A percentile compares a stretch with the other conserved stretches of the same genome.
Evolutionary conservation across 2,888 invertebrate species (phyloP).

Genomic region (Cancer borealis): DNA sequence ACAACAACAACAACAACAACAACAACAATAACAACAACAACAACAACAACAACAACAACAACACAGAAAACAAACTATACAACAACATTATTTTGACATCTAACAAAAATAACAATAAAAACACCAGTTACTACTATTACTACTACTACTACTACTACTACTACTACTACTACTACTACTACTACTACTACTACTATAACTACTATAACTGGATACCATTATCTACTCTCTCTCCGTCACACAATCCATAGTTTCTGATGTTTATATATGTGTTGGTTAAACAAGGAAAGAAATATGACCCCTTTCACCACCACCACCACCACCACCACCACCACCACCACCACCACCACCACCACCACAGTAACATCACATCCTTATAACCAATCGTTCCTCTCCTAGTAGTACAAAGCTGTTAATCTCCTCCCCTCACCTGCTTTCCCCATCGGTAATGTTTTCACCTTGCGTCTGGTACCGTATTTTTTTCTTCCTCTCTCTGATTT

Average conservation of each 20-base stretch:
- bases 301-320: background rate
- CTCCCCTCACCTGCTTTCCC: background rate
- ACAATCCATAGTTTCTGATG: background rate
- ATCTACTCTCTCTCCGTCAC: background rate
- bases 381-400: background rate
- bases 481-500: background rate
- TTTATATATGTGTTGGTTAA: background rate
- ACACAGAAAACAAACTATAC: too few relatives aligned
- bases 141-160: background rate
- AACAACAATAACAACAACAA: background rate
- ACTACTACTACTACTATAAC: background rate
- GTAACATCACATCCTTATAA: background rate
- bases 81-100: background rate
- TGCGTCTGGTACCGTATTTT: background rate
- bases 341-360: constrained; percentile 16
- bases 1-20: background rate
- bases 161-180: background rate
- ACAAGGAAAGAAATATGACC: background rate
- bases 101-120: background rate
- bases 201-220: background rate
- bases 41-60: background rate
- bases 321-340: background rate
- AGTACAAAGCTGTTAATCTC: background rate
- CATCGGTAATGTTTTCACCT: background rate
- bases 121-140: background rate